phyloP scores from a whole-genome alignment of 1,140 invertebrate species.

The Drosophila seguyi region DNA sequence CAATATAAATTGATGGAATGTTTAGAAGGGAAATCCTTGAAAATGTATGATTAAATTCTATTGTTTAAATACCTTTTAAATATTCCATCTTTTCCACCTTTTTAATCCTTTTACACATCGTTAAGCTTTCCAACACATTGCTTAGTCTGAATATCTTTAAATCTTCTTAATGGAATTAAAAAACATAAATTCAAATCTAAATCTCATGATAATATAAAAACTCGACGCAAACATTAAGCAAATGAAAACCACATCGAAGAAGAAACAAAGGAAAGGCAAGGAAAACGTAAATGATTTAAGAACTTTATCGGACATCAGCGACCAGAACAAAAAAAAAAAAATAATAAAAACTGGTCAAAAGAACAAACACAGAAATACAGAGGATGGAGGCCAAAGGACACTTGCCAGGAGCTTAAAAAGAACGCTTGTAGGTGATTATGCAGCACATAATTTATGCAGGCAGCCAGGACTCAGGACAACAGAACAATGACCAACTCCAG shows the following conservation, averaged over 20 bases:
- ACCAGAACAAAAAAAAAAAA: constrained; percentile 28
- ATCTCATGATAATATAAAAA: constrained; percentile 29
- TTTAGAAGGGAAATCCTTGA: not conserved
- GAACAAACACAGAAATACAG: constrained; percentile 18
- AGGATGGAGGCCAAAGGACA: constrained; percentile 37
- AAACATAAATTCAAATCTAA: constrained; percentile 40
- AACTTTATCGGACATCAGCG: constrained; percentile 65
- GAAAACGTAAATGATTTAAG: constrained; percentile 74
- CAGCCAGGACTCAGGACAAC: constrained; percentile 39
- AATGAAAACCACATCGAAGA: constrained; percentile 52
- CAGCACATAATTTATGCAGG: constrained; percentile 78
- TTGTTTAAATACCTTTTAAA: not conserved
- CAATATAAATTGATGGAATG: not conserved
- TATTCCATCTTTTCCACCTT: not conserved
- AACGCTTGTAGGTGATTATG: constrained; percentile 80
- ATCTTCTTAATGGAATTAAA: constrained; percentile 37
- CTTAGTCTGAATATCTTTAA: constrained; percentile 1
- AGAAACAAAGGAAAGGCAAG: constrained; percentile 40
- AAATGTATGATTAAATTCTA: not conserved
- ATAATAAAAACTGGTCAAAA: constrained; percentile 9
- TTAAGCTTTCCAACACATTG: constrained; percentile 7
- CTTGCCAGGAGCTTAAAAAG: constrained; percentile 66
- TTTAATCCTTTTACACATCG: constrained; percentile 12
- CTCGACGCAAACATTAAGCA: constrained; percentile 32
- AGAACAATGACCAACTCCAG: constrained; percentile 15